phyloP scores from a whole-genome alignment of 2,797 vertebrate genomes.

The Molossus alvarezi region DNA sequence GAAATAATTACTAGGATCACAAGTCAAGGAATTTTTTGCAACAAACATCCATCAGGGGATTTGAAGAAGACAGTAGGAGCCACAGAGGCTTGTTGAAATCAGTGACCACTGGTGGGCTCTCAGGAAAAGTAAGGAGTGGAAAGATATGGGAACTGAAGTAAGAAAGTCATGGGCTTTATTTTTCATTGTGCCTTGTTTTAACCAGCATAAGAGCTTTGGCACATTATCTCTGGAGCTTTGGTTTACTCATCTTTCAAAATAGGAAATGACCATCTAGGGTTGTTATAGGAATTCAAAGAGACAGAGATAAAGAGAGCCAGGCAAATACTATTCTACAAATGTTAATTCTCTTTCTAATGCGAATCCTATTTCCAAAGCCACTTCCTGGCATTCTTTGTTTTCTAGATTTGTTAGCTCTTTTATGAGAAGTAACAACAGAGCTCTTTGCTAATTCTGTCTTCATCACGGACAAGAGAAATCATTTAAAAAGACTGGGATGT shows the following conservation, averaged over 20 bases:
- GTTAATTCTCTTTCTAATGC: not conserved
- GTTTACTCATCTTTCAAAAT: not conserved
- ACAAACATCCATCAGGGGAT: not conserved
- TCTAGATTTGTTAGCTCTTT: not conserved
- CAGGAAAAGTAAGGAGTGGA: not conserved
- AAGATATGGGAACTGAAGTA: not conserved
- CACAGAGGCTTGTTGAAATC: not conserved
- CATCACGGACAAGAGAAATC: not conserved
- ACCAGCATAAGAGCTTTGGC: not conserved
- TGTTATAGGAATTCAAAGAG: not conserved
- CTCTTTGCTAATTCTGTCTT: not conserved
- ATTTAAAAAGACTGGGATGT: not conserved
- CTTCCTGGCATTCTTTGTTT: constrained; percentile 21
- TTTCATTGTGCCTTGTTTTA: not conserved
- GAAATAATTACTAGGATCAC: not conserved
- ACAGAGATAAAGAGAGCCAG: not conserved
- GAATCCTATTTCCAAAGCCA: not conserved
- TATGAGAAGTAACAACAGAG: not conserved
- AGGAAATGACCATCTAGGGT: not conserved
- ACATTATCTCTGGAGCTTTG: constrained; percentile 11
- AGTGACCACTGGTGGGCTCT: not conserved
- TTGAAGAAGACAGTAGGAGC: not conserved
- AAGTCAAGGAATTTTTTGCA: not conserved
- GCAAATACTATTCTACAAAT: constrained; percentile 12
- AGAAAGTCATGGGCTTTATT: not conserved